A percentile compares a stretch with the other conserved stretches of the same genome.
Conservation (phyloP, 1,140 invertebrate genomes). For the Pemphigus obesinymphae region DNA sequence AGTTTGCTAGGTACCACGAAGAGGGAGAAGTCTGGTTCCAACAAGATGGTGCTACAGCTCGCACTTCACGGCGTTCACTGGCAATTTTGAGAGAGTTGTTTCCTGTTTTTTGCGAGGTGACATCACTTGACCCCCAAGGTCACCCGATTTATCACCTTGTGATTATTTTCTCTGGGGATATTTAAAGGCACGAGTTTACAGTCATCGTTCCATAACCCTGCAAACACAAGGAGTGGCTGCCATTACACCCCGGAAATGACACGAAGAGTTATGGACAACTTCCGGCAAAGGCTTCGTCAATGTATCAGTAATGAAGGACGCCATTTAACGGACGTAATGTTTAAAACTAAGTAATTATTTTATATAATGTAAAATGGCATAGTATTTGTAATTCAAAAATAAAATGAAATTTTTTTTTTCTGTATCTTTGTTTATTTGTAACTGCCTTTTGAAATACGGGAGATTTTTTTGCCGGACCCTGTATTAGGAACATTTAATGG, state of each 20-base stretch:
- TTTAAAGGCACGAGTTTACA: not conserved
- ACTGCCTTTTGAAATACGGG: no score
- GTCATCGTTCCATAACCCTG: not conserved
- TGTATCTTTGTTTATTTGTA: no score
- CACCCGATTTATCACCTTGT: not conserved
- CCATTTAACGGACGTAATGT: no score
- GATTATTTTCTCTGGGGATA: not conserved
- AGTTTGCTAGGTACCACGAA: not conserved
- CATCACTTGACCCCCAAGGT: not conserved
- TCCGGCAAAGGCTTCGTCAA: not conserved
- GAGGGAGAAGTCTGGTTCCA: not conserved
- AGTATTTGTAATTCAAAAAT: no score
- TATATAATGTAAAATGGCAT: no score
- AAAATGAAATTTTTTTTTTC: no score
- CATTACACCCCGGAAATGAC: not conserved
- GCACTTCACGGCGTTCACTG: no score
- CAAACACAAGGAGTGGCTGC: not conserved
- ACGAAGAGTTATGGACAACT: not conserved
- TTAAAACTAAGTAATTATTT: no score
- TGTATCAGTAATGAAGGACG: no score
- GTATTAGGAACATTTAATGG: no score
- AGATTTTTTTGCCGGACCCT: no score
- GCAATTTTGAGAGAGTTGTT: not conserved
- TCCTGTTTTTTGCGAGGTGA: not conserved
- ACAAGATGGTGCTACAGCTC: no score